A percentile compares a stretch with the other conserved stretches of the same genome.
These are phyloP conservation scores for Galbula dea DNA, from an alignment of 2,113 vertebrate genomes.

Conservation along the genomic window DNA sequence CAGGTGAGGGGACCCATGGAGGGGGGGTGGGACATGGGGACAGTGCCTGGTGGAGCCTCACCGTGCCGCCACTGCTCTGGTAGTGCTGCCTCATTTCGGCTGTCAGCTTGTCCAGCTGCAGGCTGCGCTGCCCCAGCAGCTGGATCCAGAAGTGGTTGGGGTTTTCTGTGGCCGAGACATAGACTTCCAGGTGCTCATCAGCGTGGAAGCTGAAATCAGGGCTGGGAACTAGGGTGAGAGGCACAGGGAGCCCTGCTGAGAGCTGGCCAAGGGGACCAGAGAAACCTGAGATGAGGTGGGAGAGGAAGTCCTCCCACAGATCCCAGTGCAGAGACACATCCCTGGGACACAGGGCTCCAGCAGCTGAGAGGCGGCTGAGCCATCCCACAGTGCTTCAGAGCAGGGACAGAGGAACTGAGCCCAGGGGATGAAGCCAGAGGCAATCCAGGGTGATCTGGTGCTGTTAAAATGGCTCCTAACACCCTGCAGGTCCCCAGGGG, in stretches of 20 bases:
- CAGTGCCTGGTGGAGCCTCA: constrained; percentile 28
- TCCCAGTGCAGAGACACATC: background rate
- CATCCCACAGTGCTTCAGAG: no score
- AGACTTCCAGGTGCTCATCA: constrained; percentile 88
- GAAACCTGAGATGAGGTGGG: background rate
- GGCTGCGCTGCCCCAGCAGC: constrained; percentile 83
- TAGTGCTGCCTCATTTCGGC: constrained; percentile 86
- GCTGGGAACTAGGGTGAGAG: constrained; percentile 80
- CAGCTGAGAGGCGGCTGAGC: no score
- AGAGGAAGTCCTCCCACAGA: background rate
- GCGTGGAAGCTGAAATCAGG: constrained; percentile 86
- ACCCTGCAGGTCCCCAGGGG: background rate
- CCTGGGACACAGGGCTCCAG: background rate
- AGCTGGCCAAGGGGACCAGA: background rate
- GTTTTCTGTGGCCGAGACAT: constrained; percentile 83
- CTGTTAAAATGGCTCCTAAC: background rate
- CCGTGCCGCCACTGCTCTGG: constrained; percentile 26
- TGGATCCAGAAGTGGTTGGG: constrained; percentile 93
- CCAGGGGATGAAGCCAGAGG: background rate
- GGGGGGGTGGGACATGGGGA: background rate
- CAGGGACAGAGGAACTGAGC: background rate
- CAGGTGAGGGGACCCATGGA: accelerated
- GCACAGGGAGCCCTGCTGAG: accelerated
- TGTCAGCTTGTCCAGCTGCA: constrained; percentile 85
- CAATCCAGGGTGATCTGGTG: no score